Evolutionary conservation across 2,797 vertebrate genomes (phyloP).

Genomic region (Okamejei kenojei): DNA sequence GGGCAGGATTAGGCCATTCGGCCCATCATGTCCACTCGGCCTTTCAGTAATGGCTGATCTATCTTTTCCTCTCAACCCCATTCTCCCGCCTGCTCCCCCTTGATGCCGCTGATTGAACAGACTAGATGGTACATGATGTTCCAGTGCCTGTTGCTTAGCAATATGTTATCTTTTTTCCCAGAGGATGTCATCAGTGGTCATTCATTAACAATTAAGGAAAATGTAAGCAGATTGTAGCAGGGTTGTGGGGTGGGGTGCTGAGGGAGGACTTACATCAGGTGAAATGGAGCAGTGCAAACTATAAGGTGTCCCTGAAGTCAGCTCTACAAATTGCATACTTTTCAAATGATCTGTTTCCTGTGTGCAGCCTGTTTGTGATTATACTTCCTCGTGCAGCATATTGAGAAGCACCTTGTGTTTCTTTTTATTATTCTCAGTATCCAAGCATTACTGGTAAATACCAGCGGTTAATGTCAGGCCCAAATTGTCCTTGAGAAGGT

Average conservation of each 20-base stretch:
- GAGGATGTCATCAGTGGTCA: conserved; percentile 26
- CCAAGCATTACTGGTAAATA: too few species aligned
- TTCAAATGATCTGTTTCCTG: neutral
- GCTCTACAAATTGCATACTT: neutral
- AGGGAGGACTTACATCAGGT: neutral
- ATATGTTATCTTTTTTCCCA: conserved; percentile 5
- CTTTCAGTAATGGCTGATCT: too few species aligned
- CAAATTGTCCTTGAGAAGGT: too few species aligned
- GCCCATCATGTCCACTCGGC: too few species aligned
- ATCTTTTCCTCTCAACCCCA: too few species aligned
- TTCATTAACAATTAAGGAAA: neutral
- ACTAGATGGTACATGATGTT: neutral
- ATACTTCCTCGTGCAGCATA: neutral
- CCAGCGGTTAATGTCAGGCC: too few species aligned
- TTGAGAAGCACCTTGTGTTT: neutral
- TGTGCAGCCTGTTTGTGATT: neutral
- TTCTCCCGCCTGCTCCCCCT: too few species aligned
- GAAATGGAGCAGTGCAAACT: neutral
- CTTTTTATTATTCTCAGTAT: neutral
- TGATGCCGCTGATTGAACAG: neutral
- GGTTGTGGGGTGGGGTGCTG: neutral
- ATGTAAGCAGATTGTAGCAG: conserved; percentile 1
- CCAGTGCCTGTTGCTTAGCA: conserved; percentile 1
- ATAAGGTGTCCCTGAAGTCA: neutral
- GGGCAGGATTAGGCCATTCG: too few species aligned